Percentiles rank a stretch among this genome's conserved stretches.
Evolutionary conservation across 2,888 invertebrate species (phyloP).

Genomic region (Aquatica leii): DNA sequence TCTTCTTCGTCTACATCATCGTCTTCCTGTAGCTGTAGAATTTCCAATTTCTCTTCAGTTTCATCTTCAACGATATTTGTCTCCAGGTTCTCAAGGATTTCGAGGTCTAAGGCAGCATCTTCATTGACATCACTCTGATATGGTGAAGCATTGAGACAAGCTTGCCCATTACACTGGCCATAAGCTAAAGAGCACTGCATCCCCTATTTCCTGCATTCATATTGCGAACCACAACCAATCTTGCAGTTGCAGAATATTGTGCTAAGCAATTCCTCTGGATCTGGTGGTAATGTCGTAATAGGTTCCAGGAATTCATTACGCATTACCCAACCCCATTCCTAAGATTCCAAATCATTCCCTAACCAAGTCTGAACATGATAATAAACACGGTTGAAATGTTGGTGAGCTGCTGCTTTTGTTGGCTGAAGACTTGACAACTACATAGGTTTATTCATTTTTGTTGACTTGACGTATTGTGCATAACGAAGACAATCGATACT

Average conservation of each 20-base stretch:
- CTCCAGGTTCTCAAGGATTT: neutral
- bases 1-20: constrained; percentile 2
- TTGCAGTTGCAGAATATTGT: constrained; percentile 46
- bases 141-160: constrained; percentile 2
- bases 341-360: constrained; percentile 43
- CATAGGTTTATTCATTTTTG: constrained; percentile 52
- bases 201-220: neutral
- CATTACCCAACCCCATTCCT: constrained; percentile 43
- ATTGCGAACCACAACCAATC: neutral
- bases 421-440: constrained; percentile 52
- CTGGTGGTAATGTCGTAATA: constrained; percentile 47
- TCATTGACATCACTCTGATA: neutral
- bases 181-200: neutral
- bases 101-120: neutral
- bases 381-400: constrained; percentile 48
- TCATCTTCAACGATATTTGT: neutral
- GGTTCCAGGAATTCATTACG: constrained; percentile 50
- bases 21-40: neutral
- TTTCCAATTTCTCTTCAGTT: constrained; percentile 9
- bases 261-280: constrained; percentile 45
- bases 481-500: constrained; percentile 34
- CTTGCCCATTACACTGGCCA: constrained; percentile 14
- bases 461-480: constrained; percentile 47
- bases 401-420: constrained; percentile 51
- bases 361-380: constrained; percentile 44